These are phyloP conservation scores for Ptychadena robeensis DNA, from an alignment of 2,797 vertebrate genomes.

Conservation along the genomic window DNA sequence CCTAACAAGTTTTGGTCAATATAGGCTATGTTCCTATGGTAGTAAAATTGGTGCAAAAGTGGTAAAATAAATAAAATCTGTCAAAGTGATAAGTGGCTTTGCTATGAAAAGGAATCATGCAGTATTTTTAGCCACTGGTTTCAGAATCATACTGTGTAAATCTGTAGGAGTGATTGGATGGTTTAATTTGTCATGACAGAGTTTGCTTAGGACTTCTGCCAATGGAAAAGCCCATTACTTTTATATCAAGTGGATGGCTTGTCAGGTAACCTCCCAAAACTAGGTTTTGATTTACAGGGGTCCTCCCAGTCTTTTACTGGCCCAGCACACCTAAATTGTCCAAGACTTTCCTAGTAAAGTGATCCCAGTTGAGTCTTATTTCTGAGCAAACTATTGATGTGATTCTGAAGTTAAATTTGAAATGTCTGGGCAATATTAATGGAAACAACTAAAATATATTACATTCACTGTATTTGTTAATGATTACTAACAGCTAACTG, in stretches of 20 bases:
- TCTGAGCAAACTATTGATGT: background rate
- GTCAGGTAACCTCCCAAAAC: background rate
- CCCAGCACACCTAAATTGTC: background rate
- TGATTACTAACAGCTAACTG: too few species aligned
- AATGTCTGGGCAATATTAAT: background rate
- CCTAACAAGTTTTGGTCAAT: too few species aligned
- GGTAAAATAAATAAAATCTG: too few species aligned
- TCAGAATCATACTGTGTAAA: too few species aligned
- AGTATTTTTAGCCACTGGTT: background rate
- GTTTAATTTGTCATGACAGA: background rate
- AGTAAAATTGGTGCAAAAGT: too few species aligned
- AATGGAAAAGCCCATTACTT: background rate
- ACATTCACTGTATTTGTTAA: background rate
- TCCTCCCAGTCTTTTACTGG: background rate
- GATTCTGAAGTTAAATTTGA: background rate
- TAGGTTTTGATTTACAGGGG: background rate
- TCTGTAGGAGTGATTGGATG: background rate
- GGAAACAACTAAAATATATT: background rate
- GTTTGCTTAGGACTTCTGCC: conserved; percentile 1
- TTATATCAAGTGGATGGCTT: background rate
- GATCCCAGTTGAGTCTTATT: background rate
- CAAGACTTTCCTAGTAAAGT: background rate
- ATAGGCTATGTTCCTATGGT: too few species aligned
- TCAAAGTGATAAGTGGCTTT: background rate
- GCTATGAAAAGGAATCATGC: background rate